phyloP scores from a whole-genome alignment of 2,888 invertebrate genomes.

The Pilophorus perplexus region DNA sequence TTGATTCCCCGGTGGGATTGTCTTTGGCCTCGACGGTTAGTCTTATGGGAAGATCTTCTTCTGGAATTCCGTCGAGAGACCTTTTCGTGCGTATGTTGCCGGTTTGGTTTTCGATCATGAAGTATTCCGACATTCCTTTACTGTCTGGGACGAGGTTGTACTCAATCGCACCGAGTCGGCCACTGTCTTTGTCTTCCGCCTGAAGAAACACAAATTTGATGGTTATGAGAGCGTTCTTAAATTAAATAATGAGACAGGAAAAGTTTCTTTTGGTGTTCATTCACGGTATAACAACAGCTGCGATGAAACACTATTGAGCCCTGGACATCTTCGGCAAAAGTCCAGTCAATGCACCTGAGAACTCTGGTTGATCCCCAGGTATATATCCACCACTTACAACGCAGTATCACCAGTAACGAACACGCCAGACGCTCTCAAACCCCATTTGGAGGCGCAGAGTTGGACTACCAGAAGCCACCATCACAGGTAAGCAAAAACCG shows the following conservation, averaged over 20 bases:
- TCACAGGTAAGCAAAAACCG: no score
- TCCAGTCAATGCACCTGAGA: no score
- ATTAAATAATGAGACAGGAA: neutral
- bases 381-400: no score
- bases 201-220: slow-evolving; percentile 51
- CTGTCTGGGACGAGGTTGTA: slow-evolving; percentile 58
- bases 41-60: slow-evolving; percentile 67
- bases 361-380: no score
- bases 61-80: slow-evolving; percentile 66
- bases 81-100: slow-evolving; percentile 74
- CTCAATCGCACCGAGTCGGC: slow-evolving; percentile 73
- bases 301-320: no score
- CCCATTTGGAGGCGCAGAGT: no score
- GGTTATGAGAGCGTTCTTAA: no score
- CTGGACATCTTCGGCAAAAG: no score
- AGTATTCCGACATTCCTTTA: slow-evolving; percentile 61
- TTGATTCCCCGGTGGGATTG: slow-evolving; percentile 65
- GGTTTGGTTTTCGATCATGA: slow-evolving; percentile 68
- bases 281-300: no score
- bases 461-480: no score
- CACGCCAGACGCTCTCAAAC: no score
- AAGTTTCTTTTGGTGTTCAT: neutral
- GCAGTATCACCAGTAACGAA: no score
- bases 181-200: slow-evolving; percentile 84
- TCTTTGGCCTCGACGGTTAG: slow-evolving; percentile 72